These are phyloP conservation scores for Dicranocentrus wangi DNA, from an alignment of 2,888 invertebrate species.

Conservation along the genomic window DNA sequence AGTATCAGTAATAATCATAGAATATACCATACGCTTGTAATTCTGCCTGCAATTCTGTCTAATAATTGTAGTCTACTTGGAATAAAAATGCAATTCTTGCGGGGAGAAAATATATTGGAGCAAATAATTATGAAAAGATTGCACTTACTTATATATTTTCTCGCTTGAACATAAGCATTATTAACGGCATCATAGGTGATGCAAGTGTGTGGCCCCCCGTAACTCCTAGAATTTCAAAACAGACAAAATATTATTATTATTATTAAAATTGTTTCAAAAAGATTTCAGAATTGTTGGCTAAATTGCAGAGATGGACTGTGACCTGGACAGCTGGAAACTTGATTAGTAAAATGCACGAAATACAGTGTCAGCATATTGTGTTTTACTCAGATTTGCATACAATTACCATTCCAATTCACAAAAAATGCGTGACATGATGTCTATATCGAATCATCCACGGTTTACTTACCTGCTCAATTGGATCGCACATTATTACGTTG, in stretches of 20 bases:
- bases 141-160: conserved; percentile 89
- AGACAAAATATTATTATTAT: neutral
- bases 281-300: neutral
- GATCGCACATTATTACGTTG: conserved; percentile 55
- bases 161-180: conserved; percentile 89
- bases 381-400: too few relatives aligned
- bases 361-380: too few relatives aligned
- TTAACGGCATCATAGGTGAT: conserved; percentile 93
- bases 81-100: too few relatives aligned
- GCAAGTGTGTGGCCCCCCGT: conserved; percentile 84
- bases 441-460: conserved; percentile 68
- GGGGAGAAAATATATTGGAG: too few relatives aligned
- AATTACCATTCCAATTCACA: too few relatives aligned
- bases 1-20: too few relatives aligned
- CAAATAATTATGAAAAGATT: neutral
- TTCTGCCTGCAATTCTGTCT: too few relatives aligned
- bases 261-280: neutral
- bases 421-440: conserved; percentile 36
- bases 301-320: conserved; percentile 1
- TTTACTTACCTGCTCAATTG: conserved; percentile 71
- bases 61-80: too few relatives aligned
- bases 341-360: neutral
- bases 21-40: too few relatives aligned
- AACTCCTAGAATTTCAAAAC: conserved; percentile 77
- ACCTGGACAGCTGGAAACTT: neutral